Evolutionary conservation across 1,140 invertebrate species (phyloP).

Genomic region (Paracyclopina nana): DNA sequence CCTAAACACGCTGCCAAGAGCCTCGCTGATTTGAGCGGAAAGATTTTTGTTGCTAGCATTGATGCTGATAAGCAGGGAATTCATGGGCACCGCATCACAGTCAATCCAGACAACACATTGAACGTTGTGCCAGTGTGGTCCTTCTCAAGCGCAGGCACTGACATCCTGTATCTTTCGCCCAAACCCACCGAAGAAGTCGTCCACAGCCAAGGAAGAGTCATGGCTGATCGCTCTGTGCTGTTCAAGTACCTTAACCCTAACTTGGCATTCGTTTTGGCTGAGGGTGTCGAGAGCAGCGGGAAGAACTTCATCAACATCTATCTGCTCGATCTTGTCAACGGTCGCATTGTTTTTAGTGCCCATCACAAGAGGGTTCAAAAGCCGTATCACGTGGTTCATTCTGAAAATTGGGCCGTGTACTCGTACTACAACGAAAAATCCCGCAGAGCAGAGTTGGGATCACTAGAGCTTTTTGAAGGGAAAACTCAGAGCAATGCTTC

Average conservation of each 20-base stretch:
- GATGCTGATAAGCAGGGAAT: not conserved
- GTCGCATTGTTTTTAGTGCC: conserved; percentile 33
- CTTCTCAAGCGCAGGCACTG: not conserved
- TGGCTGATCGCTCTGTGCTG: conserved; percentile 81
- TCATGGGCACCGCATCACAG: not conserved
- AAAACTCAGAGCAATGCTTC: conserved; percentile 61
- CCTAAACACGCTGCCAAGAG: not conserved
- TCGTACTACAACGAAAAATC: conserved; percentile 83
- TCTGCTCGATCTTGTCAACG: conserved; percentile 77
- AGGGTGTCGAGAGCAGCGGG: conserved; percentile 39
- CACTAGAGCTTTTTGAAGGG: conserved; percentile 83
- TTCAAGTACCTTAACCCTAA: conserved; percentile 99
- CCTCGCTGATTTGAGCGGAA: not conserved
- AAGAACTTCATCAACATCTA: conserved; percentile 41
- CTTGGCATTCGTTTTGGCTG: conserved; percentile 61
- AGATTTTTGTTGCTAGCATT: not conserved
- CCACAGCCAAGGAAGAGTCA: conserved; percentile 82
- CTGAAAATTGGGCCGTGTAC: conserved; percentile 93
- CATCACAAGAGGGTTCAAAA: conserved; percentile 35
- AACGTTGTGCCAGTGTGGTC: not conserved
- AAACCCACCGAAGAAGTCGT: conserved; percentile 63
- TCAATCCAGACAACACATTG: not conserved
- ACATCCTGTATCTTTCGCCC: not conserved
- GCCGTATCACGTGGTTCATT: conserved; percentile 73
- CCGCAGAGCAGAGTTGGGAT: conserved; percentile 64